Conservation (phyloP, 2,888 invertebrate species). For the Erpobdella octoculata region DNA sequence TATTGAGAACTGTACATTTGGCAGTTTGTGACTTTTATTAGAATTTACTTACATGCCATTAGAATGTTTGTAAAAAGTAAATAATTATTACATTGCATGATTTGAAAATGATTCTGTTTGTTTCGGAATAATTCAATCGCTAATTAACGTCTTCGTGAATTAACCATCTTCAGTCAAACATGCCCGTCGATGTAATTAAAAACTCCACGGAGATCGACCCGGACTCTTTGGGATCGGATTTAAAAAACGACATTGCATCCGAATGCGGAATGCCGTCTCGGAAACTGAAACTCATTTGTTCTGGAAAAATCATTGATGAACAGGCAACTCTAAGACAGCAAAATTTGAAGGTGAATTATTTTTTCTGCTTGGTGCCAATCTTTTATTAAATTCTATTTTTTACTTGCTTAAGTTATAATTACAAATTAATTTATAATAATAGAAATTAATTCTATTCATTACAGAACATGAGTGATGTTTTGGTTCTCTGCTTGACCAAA, state of each 20-base stretch:
- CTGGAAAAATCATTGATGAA: constrained; percentile 45
- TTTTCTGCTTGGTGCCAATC: background rate
- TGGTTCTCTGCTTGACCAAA: constrained; percentile 43
- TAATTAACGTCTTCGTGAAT: background rate
- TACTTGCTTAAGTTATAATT: background rate
- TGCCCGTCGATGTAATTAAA: background rate
- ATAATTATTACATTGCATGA: background rate
- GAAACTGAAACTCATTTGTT: constrained; percentile 44
- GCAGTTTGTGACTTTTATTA: background rate
- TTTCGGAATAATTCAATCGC: background rate
- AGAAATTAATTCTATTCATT: too few species aligned
- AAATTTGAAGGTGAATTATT: constrained; percentile 40
- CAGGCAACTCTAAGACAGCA: constrained; percentile 41
- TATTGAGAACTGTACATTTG: too few species aligned
- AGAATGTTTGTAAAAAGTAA: background rate
- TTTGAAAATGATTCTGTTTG: background rate
- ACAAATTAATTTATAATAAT: too few species aligned
- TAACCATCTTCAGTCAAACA: background rate
- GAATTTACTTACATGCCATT: background rate
- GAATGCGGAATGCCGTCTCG: constrained; percentile 28
- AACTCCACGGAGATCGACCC: constrained; percentile 40
- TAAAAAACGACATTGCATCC: constrained; percentile 40
- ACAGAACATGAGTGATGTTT: constrained; percentile 46
- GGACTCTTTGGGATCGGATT: constrained; percentile 39
- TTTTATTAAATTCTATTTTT: background rate